phyloP scores from a whole-genome alignment of 2,113 vertebrate species.

The Cranoglanis bouderius region DNA sequence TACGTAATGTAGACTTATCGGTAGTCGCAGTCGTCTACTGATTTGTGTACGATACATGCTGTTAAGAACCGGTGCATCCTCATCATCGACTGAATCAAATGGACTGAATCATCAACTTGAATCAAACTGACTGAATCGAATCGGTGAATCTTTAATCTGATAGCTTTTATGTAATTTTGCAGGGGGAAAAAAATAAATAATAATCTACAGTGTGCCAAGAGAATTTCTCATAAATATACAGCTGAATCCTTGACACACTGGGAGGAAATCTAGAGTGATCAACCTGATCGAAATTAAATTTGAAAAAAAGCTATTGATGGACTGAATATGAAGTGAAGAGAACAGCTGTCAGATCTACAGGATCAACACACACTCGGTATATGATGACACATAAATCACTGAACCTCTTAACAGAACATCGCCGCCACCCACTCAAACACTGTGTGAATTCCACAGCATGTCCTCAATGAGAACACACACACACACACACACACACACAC shows the following conservation, averaged over 20 bases:
- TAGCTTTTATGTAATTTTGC: no score
- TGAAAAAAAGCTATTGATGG: not conserved
- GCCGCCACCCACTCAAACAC: conserved; percentile 40
- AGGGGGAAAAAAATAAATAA: no score
- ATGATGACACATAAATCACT: conserved; percentile 44
- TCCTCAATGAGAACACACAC: not conserved
- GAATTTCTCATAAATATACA: not conserved
- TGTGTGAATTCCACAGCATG: conserved; percentile 14
- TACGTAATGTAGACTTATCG: not conserved
- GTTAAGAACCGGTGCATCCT: not conserved
- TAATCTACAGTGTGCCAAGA: not conserved
- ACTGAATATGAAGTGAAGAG: not conserved
- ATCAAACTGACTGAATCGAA: not conserved
- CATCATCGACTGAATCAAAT: not conserved
- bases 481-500: conserved; percentile 4
- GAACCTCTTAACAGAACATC: conserved; percentile 22
- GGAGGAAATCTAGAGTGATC: not conserved
- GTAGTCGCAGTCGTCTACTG: not conserved
- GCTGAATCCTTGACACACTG: not conserved
- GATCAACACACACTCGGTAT: conserved; percentile 37
- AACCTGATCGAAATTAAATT: not conserved
- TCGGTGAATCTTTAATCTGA: not conserved
- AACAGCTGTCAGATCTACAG: not conserved
- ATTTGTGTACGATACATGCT: not conserved
- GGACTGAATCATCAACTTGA: not conserved